phyloP scores from a whole-genome alignment of 2,113 vertebrate species.

The Tachycineta bicolor region DNA sequence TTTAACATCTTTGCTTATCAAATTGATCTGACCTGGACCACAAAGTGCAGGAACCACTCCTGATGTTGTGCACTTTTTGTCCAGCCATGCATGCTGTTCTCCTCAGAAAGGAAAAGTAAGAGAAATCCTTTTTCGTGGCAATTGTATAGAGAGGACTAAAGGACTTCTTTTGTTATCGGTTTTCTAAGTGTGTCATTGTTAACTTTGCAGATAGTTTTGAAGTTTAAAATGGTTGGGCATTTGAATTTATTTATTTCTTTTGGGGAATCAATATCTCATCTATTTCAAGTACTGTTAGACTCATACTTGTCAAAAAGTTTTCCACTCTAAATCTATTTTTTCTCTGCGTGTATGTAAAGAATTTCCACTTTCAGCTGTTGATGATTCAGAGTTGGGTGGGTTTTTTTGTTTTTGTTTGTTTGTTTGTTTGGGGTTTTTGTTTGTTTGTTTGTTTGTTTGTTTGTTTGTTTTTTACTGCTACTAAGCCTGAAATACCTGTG shows the following conservation, averaged over 20 bases:
- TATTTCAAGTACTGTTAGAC: conserved; percentile 13
- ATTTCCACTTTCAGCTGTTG: background rate
- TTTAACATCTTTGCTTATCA: background rate
- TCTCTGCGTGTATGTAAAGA: background rate
- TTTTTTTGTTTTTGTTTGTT: background rate
- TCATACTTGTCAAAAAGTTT: conserved; percentile 28
- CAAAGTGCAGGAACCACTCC: background rate
- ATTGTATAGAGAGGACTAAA: background rate
- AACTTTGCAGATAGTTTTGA: background rate
- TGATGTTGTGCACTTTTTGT: background rate
- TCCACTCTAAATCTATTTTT: background rate
- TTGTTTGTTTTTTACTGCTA: background rate
- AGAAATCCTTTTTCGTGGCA: background rate
- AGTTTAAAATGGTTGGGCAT: background rate
- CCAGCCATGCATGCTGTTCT: background rate
- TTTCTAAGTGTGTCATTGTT: background rate
- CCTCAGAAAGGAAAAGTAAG: background rate
- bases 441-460: no score
- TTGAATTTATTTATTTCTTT: background rate
- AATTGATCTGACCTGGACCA: background rate
- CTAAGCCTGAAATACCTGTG: background rate
- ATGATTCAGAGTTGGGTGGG: conserved; percentile 31
- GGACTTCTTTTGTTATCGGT: background rate
- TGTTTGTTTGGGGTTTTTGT: no score
- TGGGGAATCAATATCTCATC: conserved; percentile 42